Conservation (phyloP, 2,888 invertebrate genomes). For the Cephus rjabovi region DNA sequence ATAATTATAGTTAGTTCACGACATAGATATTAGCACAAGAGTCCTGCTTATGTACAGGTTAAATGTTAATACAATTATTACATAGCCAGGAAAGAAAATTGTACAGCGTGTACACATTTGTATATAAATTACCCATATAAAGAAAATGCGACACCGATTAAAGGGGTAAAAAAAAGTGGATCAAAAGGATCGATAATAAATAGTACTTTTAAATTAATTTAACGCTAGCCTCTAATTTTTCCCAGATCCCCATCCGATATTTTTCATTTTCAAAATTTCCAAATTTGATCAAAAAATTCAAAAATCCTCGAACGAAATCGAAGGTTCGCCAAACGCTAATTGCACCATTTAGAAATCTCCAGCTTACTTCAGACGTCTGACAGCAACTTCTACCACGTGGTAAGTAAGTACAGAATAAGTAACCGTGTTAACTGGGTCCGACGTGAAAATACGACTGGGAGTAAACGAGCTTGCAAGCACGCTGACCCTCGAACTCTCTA, state of each 20-base stretch:
- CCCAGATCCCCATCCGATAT: background rate
- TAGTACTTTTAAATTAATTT: constrained; percentile 40
- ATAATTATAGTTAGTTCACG: background rate
- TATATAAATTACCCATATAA: constrained; percentile 45
- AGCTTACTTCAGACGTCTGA: background rate
- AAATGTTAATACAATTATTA: constrained; percentile 33
- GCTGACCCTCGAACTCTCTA: background rate
- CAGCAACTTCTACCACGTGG: background rate
- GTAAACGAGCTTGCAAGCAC: background rate
- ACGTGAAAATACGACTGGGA: background rate
- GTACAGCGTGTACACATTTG: constrained; percentile 56
- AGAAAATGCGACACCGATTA: constrained; percentile 10
- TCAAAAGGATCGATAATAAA: constrained; percentile 39
- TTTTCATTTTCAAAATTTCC: background rate
- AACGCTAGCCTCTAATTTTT: background rate
- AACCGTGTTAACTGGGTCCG: background rate
- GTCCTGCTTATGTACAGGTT: constrained; percentile 45
- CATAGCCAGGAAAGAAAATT: constrained; percentile 31
- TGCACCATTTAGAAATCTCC: background rate
- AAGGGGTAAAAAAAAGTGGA: background rate
- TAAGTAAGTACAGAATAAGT: background rate
- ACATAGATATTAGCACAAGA: background rate
- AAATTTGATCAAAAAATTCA: background rate
- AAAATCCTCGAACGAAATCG: background rate
- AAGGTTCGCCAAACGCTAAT: too few relatives aligned